Conservation (phyloP, 2,797 vertebrate genomes). For the Austrolebias charrua region DNA sequence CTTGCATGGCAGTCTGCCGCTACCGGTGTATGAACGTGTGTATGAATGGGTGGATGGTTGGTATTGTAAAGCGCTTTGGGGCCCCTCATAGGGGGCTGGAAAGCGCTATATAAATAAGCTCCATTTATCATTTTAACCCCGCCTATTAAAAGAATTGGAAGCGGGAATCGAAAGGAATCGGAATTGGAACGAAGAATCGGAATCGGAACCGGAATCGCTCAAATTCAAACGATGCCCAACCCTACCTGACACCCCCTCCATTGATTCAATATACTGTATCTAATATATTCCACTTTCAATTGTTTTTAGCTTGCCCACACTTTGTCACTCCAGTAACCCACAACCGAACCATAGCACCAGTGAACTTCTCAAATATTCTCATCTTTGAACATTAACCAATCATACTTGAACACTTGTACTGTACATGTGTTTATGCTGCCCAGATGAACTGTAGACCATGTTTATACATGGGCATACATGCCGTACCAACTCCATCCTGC, state of each 20-base stretch:
- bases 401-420: slow-evolving; percentile 7
- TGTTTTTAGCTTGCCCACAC: slow-evolving; percentile 40
- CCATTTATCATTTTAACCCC: too few species aligned
- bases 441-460: slow-evolving; percentile 1
- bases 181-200: too few species aligned
- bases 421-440: slow-evolving; percentile 2
- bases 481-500: slow-evolving; percentile 37
- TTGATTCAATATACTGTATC: slow-evolving; percentile 21
- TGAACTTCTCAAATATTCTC: slow-evolving; percentile 25
- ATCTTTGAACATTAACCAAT: slow-evolving; percentile 16
- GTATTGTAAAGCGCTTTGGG: too few species aligned
- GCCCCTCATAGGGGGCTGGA: too few species aligned
- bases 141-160: too few species aligned
- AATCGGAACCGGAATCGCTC: too few species aligned
- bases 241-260: slow-evolving; percentile 33
- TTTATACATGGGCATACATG: slow-evolving; percentile 12
- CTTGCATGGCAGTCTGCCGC: too few species aligned
- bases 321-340: slow-evolving; percentile 37
- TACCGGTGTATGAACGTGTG: too few species aligned
- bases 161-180: too few species aligned
- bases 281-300: slow-evolving; percentile 29
- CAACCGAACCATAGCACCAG: slow-evolving; percentile 19
- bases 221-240: too few species aligned
- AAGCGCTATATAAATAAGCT: too few species aligned
- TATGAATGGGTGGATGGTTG: too few species aligned